Evolutionary conservation across 92 coral and sea anemone genomes (phyloP), one percentile per base, ranked within the genome.

Genomic region (Pocillopora meandrina): DNA sequence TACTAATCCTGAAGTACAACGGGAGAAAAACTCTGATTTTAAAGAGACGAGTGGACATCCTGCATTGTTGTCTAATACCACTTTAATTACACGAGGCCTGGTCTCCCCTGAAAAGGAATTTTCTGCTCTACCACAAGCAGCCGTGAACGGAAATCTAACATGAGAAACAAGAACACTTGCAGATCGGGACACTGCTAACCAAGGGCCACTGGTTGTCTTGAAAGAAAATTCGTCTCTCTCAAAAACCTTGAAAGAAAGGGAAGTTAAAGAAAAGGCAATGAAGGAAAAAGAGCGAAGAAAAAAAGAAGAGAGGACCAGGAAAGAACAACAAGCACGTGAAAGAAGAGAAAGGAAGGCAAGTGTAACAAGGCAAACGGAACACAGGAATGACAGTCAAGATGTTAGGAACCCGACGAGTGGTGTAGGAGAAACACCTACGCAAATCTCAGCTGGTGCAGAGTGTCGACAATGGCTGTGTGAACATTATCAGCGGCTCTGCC

Each of bases 401-500:
- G 80, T 5, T 42, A 42, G 65, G 5, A 60, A 72, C 42, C 42
- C 36, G 17, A 58, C 60, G 52, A 10, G 17, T 9, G 52, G 60
- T 23, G 60, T 9, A 33, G 63, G 21, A 74, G 63, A 20, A 15
- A 19, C 34, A 21, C 73, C 61, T 65, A 14, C 55, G 80, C 74
- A 52, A 75, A 67, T 8, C 19, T 56, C 9, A 78, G 55, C 55
- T 75, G 82, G 1, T 61, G 77, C 19, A 72, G 86, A 31, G 80
- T 52, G 59, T 57, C 82, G 10, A 19, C 71, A 31, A 71, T 91
- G 93, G 90, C 77, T 91, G n/a, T 93, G 98, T 66, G 82, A 66
- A 16, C 98, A 93, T 61, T 93, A 87, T 82, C 90, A 93, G 81
- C 74, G 98, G 73, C 90, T 70, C 10, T 93, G 98, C 59, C 76